phyloP scores from a whole-genome alignment of 1,140 invertebrate genomes.

The Euura saliciscinereae region DNA sequence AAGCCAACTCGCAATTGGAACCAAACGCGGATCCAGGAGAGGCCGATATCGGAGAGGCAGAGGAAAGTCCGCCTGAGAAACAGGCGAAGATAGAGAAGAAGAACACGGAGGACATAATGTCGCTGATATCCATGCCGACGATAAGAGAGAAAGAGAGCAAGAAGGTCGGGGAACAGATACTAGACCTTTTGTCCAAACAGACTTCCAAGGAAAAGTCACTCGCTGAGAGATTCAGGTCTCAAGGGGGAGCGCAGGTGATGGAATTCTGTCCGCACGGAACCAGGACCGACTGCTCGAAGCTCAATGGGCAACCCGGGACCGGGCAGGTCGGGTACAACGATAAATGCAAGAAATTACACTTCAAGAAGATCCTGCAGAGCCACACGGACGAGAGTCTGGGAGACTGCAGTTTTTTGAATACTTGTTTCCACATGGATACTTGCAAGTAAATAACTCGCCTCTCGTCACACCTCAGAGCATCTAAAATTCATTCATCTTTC shows the following conservation, averaged over 20 bases:
- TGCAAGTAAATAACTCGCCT: slow-evolving; percentile 75
- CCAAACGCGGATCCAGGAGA: slow-evolving; percentile 40
- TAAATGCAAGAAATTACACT: slow-evolving; percentile 91
- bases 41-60: slow-evolving; percentile 41
- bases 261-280: slow-evolving; percentile 97
- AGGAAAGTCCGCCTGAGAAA: slow-evolving; percentile 46
- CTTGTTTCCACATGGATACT: slow-evolving; percentile 98
- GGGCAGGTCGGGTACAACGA: slow-evolving; percentile 56
- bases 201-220: slow-evolving; percentile 94
- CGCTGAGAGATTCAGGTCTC: slow-evolving; percentile 93
- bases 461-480: neutral
- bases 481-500: slow-evolving; percentile 35
- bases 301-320: slow-evolving; percentile 39
- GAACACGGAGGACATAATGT: slow-evolving; percentile 63
- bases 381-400: slow-evolving; percentile 96
- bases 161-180: slow-evolving; percentile 94
- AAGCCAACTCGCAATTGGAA: slow-evolving; percentile 40
- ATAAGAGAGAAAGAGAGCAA: slow-evolving; percentile 95
- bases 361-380: slow-evolving; percentile 95
- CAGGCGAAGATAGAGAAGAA: slow-evolving; percentile 47
- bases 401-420: slow-evolving; percentile 97
- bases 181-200: slow-evolving; percentile 92
- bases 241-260: slow-evolving; percentile 92
- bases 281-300: slow-evolving; percentile 83
- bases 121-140: slow-evolving; percentile 89